These are phyloP conservation scores for Aromia moschata DNA, from an alignment of 2,888 invertebrate species.

Conservation along the genomic window DNA sequence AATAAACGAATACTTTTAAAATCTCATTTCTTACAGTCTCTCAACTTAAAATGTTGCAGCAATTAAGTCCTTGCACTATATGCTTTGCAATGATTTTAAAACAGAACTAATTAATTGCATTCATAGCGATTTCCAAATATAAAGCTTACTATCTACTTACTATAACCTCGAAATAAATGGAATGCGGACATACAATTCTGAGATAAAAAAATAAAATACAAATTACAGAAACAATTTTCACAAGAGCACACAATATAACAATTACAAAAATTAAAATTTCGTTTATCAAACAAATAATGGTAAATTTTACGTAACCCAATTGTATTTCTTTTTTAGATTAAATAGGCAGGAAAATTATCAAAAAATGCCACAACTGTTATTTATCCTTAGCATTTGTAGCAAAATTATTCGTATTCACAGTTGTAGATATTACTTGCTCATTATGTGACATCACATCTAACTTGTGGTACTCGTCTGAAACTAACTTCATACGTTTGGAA, in stretches of 20 bases:
- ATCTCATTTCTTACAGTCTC: conserved; percentile 20
- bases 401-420: conserved; percentile 33
- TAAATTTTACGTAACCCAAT: conserved; percentile 7
- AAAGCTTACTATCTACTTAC: conserved; percentile 8
- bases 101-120: neutral
- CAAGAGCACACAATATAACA: conserved; percentile 17
- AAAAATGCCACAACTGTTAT: conserved; percentile 24
- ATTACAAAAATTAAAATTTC: conserved; percentile 17
- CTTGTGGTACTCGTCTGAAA: conserved; percentile 19
- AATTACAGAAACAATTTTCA: conserved; percentile 20
- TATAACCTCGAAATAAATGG: conserved; percentile 23
- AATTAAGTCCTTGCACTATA: conserved; percentile 3
- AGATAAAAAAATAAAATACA: conserved; percentile 26
- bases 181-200: conserved; percentile 27
- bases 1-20: conserved; percentile 20
- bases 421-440: conserved; percentile 35
- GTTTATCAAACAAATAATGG: conserved; percentile 11
- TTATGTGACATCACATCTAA: conserved; percentile 12
- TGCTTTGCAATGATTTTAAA: conserved; percentile 3
- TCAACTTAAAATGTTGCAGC: conserved; percentile 12
- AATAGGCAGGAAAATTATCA: neutral
- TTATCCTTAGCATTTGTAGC: conserved; percentile 37
- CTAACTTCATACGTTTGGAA: conserved; percentile 42
- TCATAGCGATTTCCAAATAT: conserved; percentile 2
- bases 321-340: conserved; percentile 3